phyloP scores from a whole-genome alignment of 2,113 vertebrate genomes.

The Strigops habroptila region DNA sequence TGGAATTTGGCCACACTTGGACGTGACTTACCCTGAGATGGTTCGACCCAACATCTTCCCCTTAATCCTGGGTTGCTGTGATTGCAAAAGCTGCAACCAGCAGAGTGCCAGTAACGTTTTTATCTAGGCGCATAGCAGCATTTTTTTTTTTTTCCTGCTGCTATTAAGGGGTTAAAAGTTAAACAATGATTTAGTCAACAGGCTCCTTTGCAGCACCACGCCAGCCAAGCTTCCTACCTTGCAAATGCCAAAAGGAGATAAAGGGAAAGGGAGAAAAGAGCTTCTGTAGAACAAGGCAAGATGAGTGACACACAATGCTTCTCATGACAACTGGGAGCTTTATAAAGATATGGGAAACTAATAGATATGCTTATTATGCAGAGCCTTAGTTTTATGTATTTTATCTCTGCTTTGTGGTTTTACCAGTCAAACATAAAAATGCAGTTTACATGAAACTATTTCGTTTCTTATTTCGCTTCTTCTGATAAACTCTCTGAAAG shows the following conservation, averaged over 20 bases:
- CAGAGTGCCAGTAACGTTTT: rapidly evolving
- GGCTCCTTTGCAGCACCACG: not conserved
- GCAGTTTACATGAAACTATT: conserved; percentile 16
- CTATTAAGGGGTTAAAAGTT: not conserved
- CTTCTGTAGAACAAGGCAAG: conserved; percentile 30
- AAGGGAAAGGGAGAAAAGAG: not conserved
- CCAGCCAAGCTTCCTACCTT: not conserved
- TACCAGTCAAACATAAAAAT: conserved; percentile 34
- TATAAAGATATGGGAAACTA: conserved; percentile 28
- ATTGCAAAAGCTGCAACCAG: not conserved
- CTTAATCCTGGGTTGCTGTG: rapidly evolving
- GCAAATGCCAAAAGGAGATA: not conserved
- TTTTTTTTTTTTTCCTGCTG: not conserved
- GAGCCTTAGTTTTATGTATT: conserved; percentile 14
- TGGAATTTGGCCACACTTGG: not conserved
- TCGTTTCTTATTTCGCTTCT: conserved; percentile 43
- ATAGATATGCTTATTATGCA: conserved; percentile 24
- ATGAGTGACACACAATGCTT: conserved; percentile 35
- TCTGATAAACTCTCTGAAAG: not conserved
- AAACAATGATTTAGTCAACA: not conserved
- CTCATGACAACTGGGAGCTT: conserved; percentile 42
- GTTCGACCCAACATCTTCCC: rapidly evolving
- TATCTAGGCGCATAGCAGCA: not conserved
- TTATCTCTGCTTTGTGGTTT: conserved; percentile 44
- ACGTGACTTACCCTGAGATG: not conserved